Base-by-base conservation (phyloP, 2,113 vertebrate species). In the Litocranius walleri region DNA sequence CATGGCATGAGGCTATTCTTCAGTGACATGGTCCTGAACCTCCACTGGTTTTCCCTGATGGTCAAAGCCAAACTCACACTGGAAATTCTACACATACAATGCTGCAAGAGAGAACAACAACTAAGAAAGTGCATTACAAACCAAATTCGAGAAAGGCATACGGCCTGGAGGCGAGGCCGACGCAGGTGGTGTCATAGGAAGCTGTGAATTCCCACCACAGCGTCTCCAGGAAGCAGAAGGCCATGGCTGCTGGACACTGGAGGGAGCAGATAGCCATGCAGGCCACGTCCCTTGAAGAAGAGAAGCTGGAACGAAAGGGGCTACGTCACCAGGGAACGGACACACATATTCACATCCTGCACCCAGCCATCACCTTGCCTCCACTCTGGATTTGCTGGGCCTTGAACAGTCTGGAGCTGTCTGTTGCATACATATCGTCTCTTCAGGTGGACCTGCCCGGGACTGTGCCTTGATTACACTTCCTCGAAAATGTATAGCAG, bases 131-230 rank as follows among this genome's bases (percentile, higher is more conserved):
- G 93, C 52, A 71, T n/a, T 98, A 99, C 99, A 95, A 98, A 99
- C 99, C 99, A 94, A 99, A 99, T 97, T 99, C 99, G 78, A 99
- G 99, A 97, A 99, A 99, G 78, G 99, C 99, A 90, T 99, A 99
- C 0, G 99, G 99, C 98, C 99, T 99, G 98, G 99, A 99, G 97
- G 99, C 99, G 96, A 99, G 98, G 91, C 98, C 94, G 21, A 99
- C 98, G n/a, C 98, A 98, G 30, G 99, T 97, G 62, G 97, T 97
- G 91, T 99, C 99, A 16, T 99, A 99, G 96, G 99, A 99, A 90
- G 99, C 98, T n/a, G 99, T 98, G 98, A 99, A 99, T 97, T 99
- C 99, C 99, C 99, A 99, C 80, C 99, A 99, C 91, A 99, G 98
- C 95, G 99, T 99, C 97, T 99, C 99, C 97, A 99, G 98, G 98